Evolutionary conservation across 2,888 invertebrate genomes (phyloP).

Genomic region (Drosophila eohydei): DNA sequence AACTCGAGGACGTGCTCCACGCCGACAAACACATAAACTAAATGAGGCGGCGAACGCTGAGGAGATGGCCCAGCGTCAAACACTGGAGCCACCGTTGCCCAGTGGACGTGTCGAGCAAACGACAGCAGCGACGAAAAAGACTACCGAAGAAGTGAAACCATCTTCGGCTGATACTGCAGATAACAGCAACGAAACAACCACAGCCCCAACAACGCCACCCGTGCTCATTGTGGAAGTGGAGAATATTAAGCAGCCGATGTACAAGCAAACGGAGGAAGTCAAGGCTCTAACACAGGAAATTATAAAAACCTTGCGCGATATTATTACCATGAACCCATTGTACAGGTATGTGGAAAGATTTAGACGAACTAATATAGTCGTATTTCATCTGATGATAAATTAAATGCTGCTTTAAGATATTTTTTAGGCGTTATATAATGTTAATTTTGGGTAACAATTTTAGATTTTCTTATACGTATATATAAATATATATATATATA

Average conservation of each 20-base stretch:
- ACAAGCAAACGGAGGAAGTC: slow-evolving; percentile 96
- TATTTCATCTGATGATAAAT: not conserved
- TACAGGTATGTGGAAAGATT: slow-evolving; percentile 87
- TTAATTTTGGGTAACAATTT: not conserved
- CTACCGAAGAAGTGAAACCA: not conserved
- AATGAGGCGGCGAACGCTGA: slow-evolving; percentile 34
- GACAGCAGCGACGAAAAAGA: slow-evolving; percentile 28
- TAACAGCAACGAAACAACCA: slow-evolving; percentile 12
- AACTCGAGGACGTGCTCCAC: slow-evolving; percentile 84
- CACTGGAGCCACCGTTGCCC: slow-evolving; percentile 43
- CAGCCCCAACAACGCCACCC: slow-evolving; percentile 71
- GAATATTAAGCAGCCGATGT: slow-evolving; percentile 95
- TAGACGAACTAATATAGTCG: not conserved
- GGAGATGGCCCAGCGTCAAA: slow-evolving; percentile 43
- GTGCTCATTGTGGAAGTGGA: slow-evolving; percentile 97
- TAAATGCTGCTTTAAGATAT: not conserved
- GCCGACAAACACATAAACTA: slow-evolving; percentile 62
- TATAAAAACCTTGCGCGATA: slow-evolving; percentile 98
- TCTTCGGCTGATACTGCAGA: slow-evolving; percentile 7
- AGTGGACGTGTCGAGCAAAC: slow-evolving; percentile 30
- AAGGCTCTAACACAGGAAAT: slow-evolving; percentile 98
- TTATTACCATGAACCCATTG: slow-evolving; percentile 98
- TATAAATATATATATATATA: not conserved
- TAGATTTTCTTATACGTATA: not conserved
- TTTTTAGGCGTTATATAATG: slow-evolving; percentile 6